phyloP scores from a whole-genome alignment of 2,113 vertebrate species.

The Esox niger region DNA sequence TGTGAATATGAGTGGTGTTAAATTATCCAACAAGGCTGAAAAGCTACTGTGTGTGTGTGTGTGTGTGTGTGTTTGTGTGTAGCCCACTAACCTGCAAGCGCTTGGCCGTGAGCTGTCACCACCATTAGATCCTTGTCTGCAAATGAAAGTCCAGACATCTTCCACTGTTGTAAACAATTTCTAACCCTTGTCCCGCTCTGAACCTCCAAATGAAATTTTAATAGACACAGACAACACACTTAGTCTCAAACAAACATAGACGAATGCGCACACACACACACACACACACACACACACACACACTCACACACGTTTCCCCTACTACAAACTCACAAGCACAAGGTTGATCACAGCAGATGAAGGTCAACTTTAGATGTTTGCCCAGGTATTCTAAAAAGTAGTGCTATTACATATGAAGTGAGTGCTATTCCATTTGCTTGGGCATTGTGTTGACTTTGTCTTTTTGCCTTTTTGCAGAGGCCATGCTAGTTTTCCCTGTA shows the following conservation, averaged over 20 bases:
- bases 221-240: conserved; percentile 32
- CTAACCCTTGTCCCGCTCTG: conserved; percentile 60
- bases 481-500: too few relatives aligned
- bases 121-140: conserved; percentile 47
- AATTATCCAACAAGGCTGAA: too few relatives aligned
- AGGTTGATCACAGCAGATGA: too few relatives aligned
- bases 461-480: too few relatives aligned
- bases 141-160: conserved; percentile 37
- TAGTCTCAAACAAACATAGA: conserved; percentile 10
- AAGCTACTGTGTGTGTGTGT: too few relatives aligned
- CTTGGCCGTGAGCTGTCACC: conserved; percentile 32
- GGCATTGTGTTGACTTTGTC: too few relatives aligned
- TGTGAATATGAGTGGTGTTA: too few relatives aligned
- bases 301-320: neutral
- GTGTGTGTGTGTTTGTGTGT: too few relatives aligned
- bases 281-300: neutral
- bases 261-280: neutral
- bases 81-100: neutral
- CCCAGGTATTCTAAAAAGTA: too few relatives aligned
- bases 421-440: too few relatives aligned
- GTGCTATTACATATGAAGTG: too few relatives aligned
- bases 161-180: conserved; percentile 66
- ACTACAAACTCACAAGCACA: conserved; percentile 13
- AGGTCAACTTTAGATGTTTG: too few relatives aligned
- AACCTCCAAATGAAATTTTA: conserved; percentile 55